A percentile compares a stretch with the other conserved stretches of the same genome.
Conservation (phyloP, 2,888 invertebrate genomes). For the Eilema caniola region DNA sequence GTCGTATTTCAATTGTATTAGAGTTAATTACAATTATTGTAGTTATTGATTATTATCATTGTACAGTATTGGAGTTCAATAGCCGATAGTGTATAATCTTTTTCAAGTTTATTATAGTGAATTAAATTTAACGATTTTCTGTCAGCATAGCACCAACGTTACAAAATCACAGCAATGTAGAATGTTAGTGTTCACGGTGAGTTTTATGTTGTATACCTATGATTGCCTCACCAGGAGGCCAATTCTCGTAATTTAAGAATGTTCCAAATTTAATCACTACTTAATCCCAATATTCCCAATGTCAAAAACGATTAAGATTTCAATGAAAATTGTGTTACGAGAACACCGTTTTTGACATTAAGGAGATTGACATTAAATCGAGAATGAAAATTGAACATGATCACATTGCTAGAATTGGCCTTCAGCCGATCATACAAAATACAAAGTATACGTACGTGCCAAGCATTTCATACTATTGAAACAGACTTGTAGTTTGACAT, state of each 20-base stretch:
- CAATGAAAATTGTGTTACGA: too few relatives aligned
- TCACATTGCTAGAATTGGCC: not conserved
- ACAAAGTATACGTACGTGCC: not conserved
- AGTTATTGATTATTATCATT: constrained; percentile 12
- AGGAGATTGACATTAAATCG: too few relatives aligned
- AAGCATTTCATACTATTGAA: not conserved
- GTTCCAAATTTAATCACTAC: too few relatives aligned
- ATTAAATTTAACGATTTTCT: not conserved
- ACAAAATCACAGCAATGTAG: not conserved
- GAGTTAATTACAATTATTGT: constrained; percentile 15
- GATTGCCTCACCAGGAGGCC: not conserved
- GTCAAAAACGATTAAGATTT: too few relatives aligned
- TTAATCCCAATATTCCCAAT: too few relatives aligned
- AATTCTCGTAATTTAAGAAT: not conserved
- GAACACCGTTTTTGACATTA: too few relatives aligned
- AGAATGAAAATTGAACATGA: not conserved
- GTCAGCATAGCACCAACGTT: not conserved
- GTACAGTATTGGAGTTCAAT: constrained; percentile 10
- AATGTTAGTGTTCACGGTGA: not conserved
- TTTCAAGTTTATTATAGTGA: not conserved
- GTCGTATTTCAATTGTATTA: constrained; percentile 9
- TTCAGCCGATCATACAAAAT: not conserved
- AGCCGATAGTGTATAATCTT: constrained; percentile 14
- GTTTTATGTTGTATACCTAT: not conserved
- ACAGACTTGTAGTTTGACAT: not conserved